Base-by-base conservation (phyloP, 2,888 invertebrate species). In the Tinea semifulvella region DNA sequence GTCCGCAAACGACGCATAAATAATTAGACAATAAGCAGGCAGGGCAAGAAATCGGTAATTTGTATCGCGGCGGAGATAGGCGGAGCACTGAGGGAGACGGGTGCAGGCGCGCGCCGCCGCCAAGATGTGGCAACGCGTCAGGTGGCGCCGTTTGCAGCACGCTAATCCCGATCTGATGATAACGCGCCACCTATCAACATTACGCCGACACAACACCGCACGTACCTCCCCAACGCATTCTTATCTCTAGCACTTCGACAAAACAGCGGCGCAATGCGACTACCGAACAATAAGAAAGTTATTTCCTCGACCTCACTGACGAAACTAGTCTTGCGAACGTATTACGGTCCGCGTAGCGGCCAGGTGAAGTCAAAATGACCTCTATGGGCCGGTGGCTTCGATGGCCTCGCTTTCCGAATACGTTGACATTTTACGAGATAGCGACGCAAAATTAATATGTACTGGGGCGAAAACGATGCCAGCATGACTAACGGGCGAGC, bases 301-400 rank as follows among this genome's bases (percentile, higher is more conserved):
- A 79, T 79, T 80, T 76, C 76, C 70, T 73, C 73, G 71, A 74
- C 66, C 74, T 70, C 74, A 36, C 36, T 18, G 36, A 77, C 79
- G 68, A 79, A 80, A 80, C 79, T 79, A 79, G 79, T 76, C 74
- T 69, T 60, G 74, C 72, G 66, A 73, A 77, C 76, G 70, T 70
- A 76, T 77, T 77, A 79, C 74, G 66, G 74, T 69, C 66, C 67
- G 71, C 68, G 75, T 73, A 76, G 72, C 70, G 68, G 72, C 76
- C 79, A 76, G 75, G 74, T 77, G 73, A 74, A 77, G 75, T 70
- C 63, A 79, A 81, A 80, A 77, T 80, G 80, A 80, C 81, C 80
- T 80, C 80, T 81, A 80, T 77, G 68, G 68, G 68, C 76, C 74
- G 70, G 73, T 71, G 66, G 80, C 75, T 75, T 72, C 68, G 65